Base-by-base conservation (phyloP, 1,140 invertebrate genomes). In the Cotesia chilonis region DNA sequence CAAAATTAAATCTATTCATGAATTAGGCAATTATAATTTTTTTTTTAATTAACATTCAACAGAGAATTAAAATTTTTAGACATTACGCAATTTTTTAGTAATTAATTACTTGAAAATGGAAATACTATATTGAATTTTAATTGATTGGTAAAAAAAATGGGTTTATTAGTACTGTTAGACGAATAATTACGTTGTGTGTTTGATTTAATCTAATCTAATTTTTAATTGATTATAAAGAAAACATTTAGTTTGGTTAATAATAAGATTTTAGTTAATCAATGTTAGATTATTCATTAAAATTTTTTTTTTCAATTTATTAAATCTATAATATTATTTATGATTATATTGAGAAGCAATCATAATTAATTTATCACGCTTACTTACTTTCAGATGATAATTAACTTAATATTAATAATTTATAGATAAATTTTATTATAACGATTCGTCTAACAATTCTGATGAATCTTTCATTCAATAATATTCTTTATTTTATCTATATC, bases 381-480 rank as follows among this genome's bases (percentile, higher is more conserved):
- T 67, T 67, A 41, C 57, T 70, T 70, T 68, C n/a, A 12, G 51
- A 67, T 6, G 51, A 4, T 36, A 17, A 35, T n/a, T 41, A 20
- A 61, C 55, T 68, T 67, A 35, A 47, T 64, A 69, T 59, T 71
- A 75, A 64, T 63, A 51, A 73, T 36, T 14, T 67, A 4, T 28
- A 51, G 72, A 55, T 38, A 47, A 54, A 63, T 70, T 54, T 59
- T 79, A 77, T 77, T 74, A 77, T 81, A 76, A 79, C 74, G 71
- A 82, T 85, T 87, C 84, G 83, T 82, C 83, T 84, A 86, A 84
- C 82, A 85, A 86, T 84, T 77, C 83, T 87, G 84, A 85, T 78
- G 67, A 78, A 17, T 28, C 6, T 55, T 20, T 68, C 9, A 55
- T n/a, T 68, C 14, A 14, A 52, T 41, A 10, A 47, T 5, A 1